These are phyloP conservation scores for Volucella zonaria DNA, from an alignment of 2,888 invertebrate genomes.

Conservation along the genomic window DNA sequence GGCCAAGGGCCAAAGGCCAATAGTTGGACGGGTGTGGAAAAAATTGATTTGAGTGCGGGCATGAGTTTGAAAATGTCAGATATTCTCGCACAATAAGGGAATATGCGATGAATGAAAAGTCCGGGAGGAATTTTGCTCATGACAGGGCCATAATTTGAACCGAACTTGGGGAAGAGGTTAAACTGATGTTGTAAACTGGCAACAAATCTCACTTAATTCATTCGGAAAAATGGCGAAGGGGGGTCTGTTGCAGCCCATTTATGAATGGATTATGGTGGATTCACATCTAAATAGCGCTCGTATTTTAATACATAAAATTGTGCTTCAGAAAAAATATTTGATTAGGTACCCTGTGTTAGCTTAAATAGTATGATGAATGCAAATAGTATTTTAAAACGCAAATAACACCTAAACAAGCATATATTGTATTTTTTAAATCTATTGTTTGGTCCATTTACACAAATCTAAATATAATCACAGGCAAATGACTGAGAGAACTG, in stretches of 20 bases:
- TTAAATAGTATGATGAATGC: no score
- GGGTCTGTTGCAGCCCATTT: not conserved
- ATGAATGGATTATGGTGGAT: no score
- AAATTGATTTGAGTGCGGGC: conserved; percentile 44
- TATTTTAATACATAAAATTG: no score
- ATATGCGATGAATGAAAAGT: conserved; percentile 26
- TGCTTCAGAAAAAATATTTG: no score
- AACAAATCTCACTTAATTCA: conserved; percentile 31
- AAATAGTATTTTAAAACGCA: no score
- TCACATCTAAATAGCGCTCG: no score
- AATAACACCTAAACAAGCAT: no score
- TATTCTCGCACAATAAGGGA: not conserved
- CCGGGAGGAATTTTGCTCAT: conserved; percentile 12
- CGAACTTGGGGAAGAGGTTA: conserved; percentile 11
- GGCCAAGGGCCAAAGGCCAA: conserved; percentile 15
- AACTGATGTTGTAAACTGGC: conserved; percentile 28
- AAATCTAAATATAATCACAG: no score
- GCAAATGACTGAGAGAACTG: no score
- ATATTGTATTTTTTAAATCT: no score
- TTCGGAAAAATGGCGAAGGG: not conserved
- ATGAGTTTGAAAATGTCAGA: conserved; percentile 18
- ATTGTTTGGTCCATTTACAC: no score
- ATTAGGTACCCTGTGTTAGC: no score
- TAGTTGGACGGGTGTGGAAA: conserved; percentile 16
- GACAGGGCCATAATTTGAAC: conserved; percentile 13